phyloP scores from a whole-genome alignment of 2,888 invertebrate genomes.

The Cerastis leucographa region DNA sequence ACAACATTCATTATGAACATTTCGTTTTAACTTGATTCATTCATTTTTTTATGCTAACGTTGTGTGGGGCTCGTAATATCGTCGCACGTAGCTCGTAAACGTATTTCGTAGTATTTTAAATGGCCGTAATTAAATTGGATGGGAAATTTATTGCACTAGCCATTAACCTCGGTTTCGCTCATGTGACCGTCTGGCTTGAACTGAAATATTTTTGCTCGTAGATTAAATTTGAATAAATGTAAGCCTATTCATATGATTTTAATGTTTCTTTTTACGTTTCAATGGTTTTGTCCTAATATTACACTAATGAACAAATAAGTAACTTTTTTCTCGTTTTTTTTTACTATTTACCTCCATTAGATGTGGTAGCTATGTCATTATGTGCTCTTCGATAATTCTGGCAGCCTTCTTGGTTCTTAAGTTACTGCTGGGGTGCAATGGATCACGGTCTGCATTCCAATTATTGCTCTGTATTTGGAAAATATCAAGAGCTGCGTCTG shows the following conservation, averaged over 20 bases:
- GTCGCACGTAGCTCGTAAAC: conserved; percentile 58
- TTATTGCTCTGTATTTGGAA: neutral
- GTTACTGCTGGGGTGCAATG: neutral
- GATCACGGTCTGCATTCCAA: neutral
- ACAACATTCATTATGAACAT: conserved; percentile 51
- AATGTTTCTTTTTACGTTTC: neutral
- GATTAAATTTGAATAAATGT: conserved; percentile 32
- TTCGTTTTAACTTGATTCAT: conserved; percentile 56
- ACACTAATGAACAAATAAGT: neutral
- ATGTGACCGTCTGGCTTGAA: conserved; percentile 45
- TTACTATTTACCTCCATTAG: neutral
- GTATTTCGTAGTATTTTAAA: conserved; percentile 64
- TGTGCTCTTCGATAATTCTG: neutral
- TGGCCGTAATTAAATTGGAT: conserved; percentile 63
- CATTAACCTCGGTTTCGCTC: conserved; percentile 58
- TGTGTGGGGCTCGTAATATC: conserved; percentile 39
- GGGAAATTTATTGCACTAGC: conserved; percentile 62
- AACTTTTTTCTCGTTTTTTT: neutral
- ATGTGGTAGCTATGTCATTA: neutral
- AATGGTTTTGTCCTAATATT: neutral
- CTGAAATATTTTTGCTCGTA: conserved; percentile 39
- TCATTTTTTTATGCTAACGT: conserved; percentile 46
- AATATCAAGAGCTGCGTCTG: neutral
- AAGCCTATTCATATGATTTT: neutral
- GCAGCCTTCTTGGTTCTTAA: neutral